Evolutionary conservation across 2,797 vertebrate species (phyloP), one percentile per base, ranked within the genome.

Genomic region (Galago senegalensis): DNA sequence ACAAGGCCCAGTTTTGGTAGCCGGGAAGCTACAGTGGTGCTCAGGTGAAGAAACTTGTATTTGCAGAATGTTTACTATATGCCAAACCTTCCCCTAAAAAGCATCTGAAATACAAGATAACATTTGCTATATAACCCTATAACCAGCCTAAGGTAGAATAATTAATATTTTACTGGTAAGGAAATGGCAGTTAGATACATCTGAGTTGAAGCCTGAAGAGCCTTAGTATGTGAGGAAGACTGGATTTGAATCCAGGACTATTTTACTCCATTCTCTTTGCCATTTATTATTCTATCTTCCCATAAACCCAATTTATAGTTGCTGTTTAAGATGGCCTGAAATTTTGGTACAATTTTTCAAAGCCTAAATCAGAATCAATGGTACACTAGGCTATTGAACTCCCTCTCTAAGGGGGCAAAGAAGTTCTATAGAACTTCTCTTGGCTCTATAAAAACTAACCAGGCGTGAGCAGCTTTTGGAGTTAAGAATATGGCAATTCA

Each of bases 331-430:
- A 34, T 73, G 83, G 91, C 11, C 27, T 75, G 37, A 60, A 31
- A 46, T 93, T 93, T 92, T 79, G 17, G 29, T 67, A 67, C 27
- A 7, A 84, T 79, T 21, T 92, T 79, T 94, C 63, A 95, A 96
- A 94, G 61, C 40, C 70, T 92, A 89, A 75, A 72, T 95, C 21
- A 27, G 53, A 84, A 83, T 3, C 93, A 53, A 49, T n/a, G 53
- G 60, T 60, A 75, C 7, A 61, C 43, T 43, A 81, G 14, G 40
- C 60, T 60, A 0, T 0, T 58, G 58, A 76, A 83, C n/a, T 79
- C 92, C 67, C 56, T 85, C 89, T 89, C 27, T 60, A 3, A 61
- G 31, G 73, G 18, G 14, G 31, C 31, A 4, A 67, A 67, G 49
- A 53, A 43, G 40, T 43, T 6, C 40, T 43, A 43, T 43, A 43